phyloP scores from a whole-genome alignment of 2,797 vertebrate genomes.

The Oreochromis grahami region DNA sequence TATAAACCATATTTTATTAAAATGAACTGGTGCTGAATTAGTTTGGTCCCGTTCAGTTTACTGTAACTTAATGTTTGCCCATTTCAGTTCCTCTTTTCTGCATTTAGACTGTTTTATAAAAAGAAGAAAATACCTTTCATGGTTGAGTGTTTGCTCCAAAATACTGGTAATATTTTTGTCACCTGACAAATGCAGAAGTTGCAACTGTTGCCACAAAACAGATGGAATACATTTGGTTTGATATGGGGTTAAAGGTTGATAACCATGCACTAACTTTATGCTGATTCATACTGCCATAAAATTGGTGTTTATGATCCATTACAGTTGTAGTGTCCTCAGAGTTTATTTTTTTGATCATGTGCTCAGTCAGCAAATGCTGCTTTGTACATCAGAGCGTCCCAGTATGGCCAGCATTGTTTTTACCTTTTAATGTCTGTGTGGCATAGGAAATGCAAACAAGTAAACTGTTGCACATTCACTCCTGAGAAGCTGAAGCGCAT shows the following conservation, averaged over 20 bases:
- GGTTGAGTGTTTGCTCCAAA: background rate
- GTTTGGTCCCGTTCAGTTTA: background rate
- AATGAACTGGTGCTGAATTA: background rate
- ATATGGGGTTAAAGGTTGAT: slow-evolving; percentile 52
- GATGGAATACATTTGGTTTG: slow-evolving; percentile 11
- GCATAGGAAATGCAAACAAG: background rate
- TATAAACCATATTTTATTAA: background rate
- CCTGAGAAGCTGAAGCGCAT: background rate
- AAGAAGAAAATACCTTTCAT: background rate
- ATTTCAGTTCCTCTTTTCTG: background rate
- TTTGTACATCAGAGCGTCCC: background rate
- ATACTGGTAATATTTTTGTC: background rate
- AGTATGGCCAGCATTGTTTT: background rate
- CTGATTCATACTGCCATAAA: slow-evolving; percentile 46
- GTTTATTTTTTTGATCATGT: background rate
- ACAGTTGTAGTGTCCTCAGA: slow-evolving; percentile 31
- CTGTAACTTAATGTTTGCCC: background rate
- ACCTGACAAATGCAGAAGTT: background rate
- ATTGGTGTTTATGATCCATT: slow-evolving; percentile 43
- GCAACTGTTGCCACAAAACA: background rate
- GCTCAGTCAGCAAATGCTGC: background rate
- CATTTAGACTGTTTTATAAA: background rate
- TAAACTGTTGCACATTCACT: background rate
- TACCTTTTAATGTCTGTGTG: background rate
- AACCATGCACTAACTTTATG: slow-evolving; percentile 32